Base-by-base conservation (phyloP, 2,888 invertebrate species). In the Rhingia campestris region DNA sequence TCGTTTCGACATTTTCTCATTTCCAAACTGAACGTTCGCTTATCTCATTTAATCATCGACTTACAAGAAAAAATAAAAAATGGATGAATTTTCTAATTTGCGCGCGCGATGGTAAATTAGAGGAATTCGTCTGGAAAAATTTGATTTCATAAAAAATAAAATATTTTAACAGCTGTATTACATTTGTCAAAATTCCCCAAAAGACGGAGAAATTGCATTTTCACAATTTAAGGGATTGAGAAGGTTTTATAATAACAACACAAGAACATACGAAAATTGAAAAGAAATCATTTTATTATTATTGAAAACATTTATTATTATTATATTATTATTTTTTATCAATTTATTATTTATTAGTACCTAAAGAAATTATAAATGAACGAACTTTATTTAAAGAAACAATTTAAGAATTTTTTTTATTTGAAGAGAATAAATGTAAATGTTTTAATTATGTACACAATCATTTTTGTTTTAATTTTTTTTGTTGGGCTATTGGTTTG, bases 21-120 rank as follows among this genome's bases (percentile, higher is more conserved):
- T 22, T 22, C 47, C 32, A 66, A 37, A 12, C 12, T 33, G 10
- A 41, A n/a, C 10, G 63, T 53, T 53, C 39, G 33, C 53, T 49
- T 53, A 39, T 33, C 35, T 33, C 63, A 64, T 64, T 53, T 74
- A 22, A 67, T 61, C 72, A 73, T 74, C 72, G 22, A 54, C 22
- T 30, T 7, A 22, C 41, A 64, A 63, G 12, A 59, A 5, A 30
- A 61, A 37, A 67, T 63, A 45, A 47, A 56, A 53, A 5, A 45
- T 41, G 37, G 69, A 74, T 79, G 90, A 89, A 90, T 90, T 90
- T 89, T 89, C 90, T 88, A 88, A 88, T 90, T 90, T 90, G 89
- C 88, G 88, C 88, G 87, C 86, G 87, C 86, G 87, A 87, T 88
- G 88, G 89, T 90, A 90, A 90, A 90, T 88, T 89, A 88, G 90